Base-by-base conservation (phyloP, 2,797 vertebrate species). In the Acridotheres tristis region DNA sequence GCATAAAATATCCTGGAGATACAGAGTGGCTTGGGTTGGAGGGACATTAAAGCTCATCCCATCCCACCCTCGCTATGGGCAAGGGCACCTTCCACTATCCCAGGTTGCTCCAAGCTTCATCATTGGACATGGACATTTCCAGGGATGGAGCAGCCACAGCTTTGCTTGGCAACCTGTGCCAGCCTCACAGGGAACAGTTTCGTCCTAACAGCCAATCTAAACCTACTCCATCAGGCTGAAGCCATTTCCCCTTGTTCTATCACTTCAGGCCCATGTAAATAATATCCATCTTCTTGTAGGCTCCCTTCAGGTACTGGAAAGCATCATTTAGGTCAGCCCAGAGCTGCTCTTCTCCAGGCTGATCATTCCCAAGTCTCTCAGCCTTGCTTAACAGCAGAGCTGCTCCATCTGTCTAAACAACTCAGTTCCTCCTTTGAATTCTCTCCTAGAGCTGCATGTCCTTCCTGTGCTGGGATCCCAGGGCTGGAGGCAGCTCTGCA, bases 51-150 rank as follows among this genome's bases (percentile, higher is more conserved):
- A 26, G 16, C 13, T 77, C 7, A 30, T 77, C 21, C 10, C 23
- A 20, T 76, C 13, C 40, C 6, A 17, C 34, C 5, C 11, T 21
- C 48, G 34, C 16, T 7, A 1, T 15, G 55, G 11, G 21, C 34
- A 42, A 1, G 30, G 26, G 18, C 1, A 4, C 11, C 8, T 48
- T 54, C 5, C 34, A 7, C 16, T 38, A 16, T 5, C 1, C 5
- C 17, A 40, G 34, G 13, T 0, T 69, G 11, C 30, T 77, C 40
- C 16, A 17, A 47, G 9, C 20, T 1, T 5, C 2, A 0, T 30
- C 17, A 40, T 13, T 40, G 38, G 38, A 40, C 38, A 40, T 78
- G 50, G 10, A 2, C 8, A 6, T 9, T 48, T 11, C 9, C 4
- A 71, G 30, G 30, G 21, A 32, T 36, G 50, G 9, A 11, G 21